Conservation (phyloP, 2,113 vertebrate species). For the Saccopteryx leptura region DNA sequence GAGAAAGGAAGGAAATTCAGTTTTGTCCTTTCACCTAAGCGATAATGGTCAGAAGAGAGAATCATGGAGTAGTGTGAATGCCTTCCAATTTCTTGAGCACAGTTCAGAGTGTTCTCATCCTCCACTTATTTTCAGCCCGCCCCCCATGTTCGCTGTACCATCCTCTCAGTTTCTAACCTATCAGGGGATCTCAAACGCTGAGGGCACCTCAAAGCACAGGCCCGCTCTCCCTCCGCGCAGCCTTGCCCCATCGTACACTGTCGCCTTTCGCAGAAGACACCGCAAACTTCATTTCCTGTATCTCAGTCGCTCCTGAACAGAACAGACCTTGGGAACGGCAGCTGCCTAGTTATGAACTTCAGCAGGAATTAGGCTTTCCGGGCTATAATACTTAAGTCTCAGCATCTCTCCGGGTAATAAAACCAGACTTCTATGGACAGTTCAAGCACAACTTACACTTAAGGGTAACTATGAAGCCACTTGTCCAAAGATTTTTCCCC, state of each 20-base stretch:
- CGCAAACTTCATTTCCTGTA: background rate
- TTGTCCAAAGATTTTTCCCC: background rate
- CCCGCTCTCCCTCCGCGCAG: background rate
- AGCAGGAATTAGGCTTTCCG: background rate
- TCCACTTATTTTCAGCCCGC: background rate
- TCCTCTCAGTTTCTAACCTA: conserved; percentile 40
- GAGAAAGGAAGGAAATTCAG: background rate
- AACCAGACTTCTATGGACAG: background rate
- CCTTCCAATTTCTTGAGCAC: background rate
- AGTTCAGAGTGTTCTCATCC: background rate
- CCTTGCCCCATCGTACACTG: background rate
- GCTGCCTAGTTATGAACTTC: background rate
- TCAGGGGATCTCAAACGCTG: background rate
- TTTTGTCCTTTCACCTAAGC: background rate
- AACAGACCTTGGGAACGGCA: background rate
- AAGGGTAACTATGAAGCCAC: background rate
- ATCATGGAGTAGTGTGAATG: background rate
- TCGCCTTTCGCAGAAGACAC: background rate
- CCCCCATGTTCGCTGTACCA: background rate
- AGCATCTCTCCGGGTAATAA: background rate
- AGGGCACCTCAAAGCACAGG: background rate
- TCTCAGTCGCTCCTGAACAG: background rate
- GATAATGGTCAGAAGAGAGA: background rate
- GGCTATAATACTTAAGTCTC: background rate
- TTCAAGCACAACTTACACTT: background rate